A percentile compares a stretch with the other conserved stretches of the same genome.
Conservation (phyloP, 2,888 invertebrate genomes). For the Scaptomyza cyrtandrae region DNA sequence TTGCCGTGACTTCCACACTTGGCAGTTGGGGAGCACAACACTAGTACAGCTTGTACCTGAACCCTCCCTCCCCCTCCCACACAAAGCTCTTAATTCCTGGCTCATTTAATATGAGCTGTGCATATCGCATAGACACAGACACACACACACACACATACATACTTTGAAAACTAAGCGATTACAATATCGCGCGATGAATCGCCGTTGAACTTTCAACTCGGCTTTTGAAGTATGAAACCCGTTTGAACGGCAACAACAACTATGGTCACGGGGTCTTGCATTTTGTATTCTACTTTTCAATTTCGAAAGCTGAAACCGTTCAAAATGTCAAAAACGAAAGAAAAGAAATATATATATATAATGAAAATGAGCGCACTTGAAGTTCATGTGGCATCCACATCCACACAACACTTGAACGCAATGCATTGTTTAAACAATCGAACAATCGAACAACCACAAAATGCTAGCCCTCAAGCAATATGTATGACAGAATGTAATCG, state of each 20-base stretch:
- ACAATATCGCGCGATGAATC: slow-evolving; percentile 76
- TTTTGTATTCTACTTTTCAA: slow-evolving; percentile 70
- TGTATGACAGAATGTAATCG: slow-evolving; percentile 22
- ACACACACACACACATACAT: not conserved
- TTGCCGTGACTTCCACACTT: slow-evolving; percentile 65
- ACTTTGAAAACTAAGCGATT: slow-evolving; percentile 48
- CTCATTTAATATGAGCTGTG: slow-evolving; percentile 62
- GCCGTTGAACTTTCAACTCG: slow-evolving; percentile 74
- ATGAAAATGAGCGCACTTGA: slow-evolving; percentile 72
- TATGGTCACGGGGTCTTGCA: slow-evolving; percentile 11
- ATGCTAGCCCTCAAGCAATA: slow-evolving; percentile 32
- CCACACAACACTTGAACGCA: slow-evolving; percentile 49
- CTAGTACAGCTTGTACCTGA: slow-evolving; percentile 37
- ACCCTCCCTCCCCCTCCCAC: slow-evolving; percentile 12
- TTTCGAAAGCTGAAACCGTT: slow-evolving; percentile 73
- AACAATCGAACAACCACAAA: slow-evolving; percentile 20
- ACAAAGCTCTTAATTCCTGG: slow-evolving; percentile 26
- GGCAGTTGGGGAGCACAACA: slow-evolving; percentile 29
- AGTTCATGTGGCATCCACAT: slow-evolving; percentile 57
- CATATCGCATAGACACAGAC: slow-evolving; percentile 39
- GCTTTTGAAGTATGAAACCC: slow-evolving; percentile 25
- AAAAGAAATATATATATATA: slow-evolving; percentile 13
- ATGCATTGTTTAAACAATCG: slow-evolving; percentile 37
- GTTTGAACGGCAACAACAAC: slow-evolving; percentile 34
- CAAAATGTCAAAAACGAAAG: slow-evolving; percentile 71